Base-by-base conservation (phyloP, 92 coral and sea anemone genomes). In the Micromussa lordhowensis region DNA sequence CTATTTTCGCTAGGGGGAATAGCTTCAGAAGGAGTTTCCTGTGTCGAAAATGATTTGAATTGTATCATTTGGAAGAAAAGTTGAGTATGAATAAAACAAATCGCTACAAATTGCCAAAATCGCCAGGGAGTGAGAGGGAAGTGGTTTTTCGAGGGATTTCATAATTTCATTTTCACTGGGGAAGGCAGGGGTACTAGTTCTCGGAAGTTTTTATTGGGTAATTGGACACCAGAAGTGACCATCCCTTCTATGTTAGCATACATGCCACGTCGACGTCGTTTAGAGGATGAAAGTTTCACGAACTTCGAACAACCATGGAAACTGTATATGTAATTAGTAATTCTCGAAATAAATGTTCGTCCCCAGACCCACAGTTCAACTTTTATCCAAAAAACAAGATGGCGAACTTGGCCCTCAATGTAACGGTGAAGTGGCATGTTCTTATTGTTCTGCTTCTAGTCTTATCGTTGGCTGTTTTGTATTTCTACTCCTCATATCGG, bases 361-460 rank as follows among this genome's bases (percentile, higher is more conserved):
- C 12, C 49, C 77, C 77, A 73, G 77, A 32, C 77, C 49, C 26
- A 73, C 77, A 11, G 70, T 61, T 54, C 19, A 15, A 63, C 0
- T 17, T 34, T 73, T 7, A 73, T 73, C n/a, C 26, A 32, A 66
- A 24, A 66, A 26, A 30, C 63, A 35, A 54, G 21, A 93, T 93
- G 95, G 95, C 91, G 80, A 93, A 93, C 34, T 68, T 93, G 72
- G 91, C 95, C 9, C 68, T 84, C 14, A 90, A 88, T 11, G 77
- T 93, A 7, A 90, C 89, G n/a, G 55, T 93, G 28, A 93, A 88
- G 80, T 93, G 95, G 95, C 87, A 87, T n/a, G 78, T 90, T 49
- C 4, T 83, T 22, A 54, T 93, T 11, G 35, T 72, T 28, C 79
- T 92, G 49, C 61, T 93, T 12, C 69, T 82, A 19, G 84, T 90